Evolutionary conservation across 1,140 invertebrate species (phyloP), one percentile per base, ranked within the genome.

Genomic region (Potamilus streckersoni): DNA sequence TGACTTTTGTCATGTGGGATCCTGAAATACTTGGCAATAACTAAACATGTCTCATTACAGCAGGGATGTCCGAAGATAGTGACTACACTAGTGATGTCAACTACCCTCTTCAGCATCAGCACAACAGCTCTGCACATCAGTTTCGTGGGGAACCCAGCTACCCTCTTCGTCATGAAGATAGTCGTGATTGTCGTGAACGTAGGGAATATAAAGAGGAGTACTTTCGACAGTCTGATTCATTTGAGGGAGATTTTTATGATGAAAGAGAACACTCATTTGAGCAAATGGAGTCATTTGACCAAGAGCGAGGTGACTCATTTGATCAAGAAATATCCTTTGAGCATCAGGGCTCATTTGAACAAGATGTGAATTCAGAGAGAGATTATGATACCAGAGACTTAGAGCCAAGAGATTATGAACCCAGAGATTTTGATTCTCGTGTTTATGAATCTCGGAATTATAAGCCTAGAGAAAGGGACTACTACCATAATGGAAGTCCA

Each of bases 21-120:
- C 38, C 38, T 49, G 38, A 49, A 49, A 49, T 49, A 49, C 38
- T 6, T 49, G 38, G 11, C 38, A 49, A 49, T 49, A 49, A 49
- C 38, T 6, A 49, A 49, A 49, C 11, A 49, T 49, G 38, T 49
- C 38, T 49, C 55, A 6, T 79, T 82, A 56, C 92, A 97, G 96
- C 96, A 85, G 96, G 96, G 66, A 95, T 98, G 89, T 98, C 96
- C 31, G 97, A 99, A 91, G 97, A 97, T 91, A 96, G 95, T 82
- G 97, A 99, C 91, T 99, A 99, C 90, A 98, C 97, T 56, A 96
- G 95, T 73, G 97, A 99, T 91, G 93, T 98, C 83, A 98, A 97
- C 92, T 98, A 96, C 91, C 97, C 97, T 61, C 82, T 87, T 56
- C 94, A 97, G 76, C 95, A 91, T 71, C 90, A 91, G 68, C 86